A percentile compares a stretch with the other conserved stretches of the same genome.
Evolutionary conservation across 2,888 invertebrate genomes (phyloP).

Genomic region (Emmelina monodactyla): DNA sequence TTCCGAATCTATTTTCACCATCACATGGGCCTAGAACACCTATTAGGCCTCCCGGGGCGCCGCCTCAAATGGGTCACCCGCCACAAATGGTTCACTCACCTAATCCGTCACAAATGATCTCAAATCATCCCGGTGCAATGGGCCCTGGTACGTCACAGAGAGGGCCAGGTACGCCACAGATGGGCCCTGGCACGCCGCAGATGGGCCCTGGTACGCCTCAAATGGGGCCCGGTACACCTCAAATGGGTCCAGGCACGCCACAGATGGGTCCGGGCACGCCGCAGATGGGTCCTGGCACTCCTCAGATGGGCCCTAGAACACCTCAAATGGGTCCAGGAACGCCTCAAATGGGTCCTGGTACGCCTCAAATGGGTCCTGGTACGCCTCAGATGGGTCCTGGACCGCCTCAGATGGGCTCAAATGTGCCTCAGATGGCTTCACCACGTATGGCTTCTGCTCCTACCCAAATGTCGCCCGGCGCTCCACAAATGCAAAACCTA

Average conservation of each 20-base stretch:
- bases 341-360: conserved; percentile 33
- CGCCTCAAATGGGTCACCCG: conserved; percentile 24
- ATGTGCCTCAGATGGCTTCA: conserved; percentile 47
- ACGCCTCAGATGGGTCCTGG: conserved; percentile 28
- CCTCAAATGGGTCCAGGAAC: conserved; percentile 36
- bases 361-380: conserved; percentile 29
- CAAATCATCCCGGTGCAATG: conserved; percentile 18
- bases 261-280: conserved; percentile 25
- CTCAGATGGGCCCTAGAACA: conserved; percentile 30
- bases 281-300: conserved; percentile 28
- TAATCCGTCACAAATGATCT: conserved; percentile 23
- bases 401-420: conserved; percentile 30
- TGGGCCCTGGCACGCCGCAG: conserved; percentile 18
- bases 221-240: conserved; percentile 18
- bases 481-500: conserved; percentile 50
- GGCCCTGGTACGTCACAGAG: conserved; percentile 14
- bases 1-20: conserved; percentile 55
- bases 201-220: conserved; percentile 18
- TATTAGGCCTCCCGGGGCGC: conserved; percentile 38
- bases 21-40: conserved; percentile 43
- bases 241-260: conserved; percentile 22
- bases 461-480: conserved; percentile 52
- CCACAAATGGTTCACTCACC: conserved; percentile 33
- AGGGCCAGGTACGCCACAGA: conserved; percentile 16
- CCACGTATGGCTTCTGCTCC: conserved; percentile 52